A percentile compares a stretch with the other conserved stretches of the same genome.
These are phyloP conservation scores for Pseudorectes ferrugineus DNA, from an alignment of 2,113 vertebrate species.

Conservation along the genomic window DNA sequence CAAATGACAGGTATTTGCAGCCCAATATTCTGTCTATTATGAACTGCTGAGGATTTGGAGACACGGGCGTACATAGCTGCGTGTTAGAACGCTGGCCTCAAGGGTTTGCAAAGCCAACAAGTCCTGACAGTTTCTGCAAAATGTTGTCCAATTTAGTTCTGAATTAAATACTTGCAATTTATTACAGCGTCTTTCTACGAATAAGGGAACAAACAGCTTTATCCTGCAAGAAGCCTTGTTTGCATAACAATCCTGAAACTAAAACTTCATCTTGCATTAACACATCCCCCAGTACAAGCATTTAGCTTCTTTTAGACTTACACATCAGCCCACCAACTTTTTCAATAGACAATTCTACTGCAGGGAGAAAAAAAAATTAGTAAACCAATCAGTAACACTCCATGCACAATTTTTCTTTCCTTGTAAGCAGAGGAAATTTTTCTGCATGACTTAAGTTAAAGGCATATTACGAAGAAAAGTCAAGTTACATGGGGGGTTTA, in stretches of 20 bases:
- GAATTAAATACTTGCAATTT: conserved; percentile 35
- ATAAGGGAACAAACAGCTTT: neutral
- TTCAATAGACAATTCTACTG: neutral
- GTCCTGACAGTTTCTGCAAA: conserved; percentile 38
- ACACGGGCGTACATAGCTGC: neutral
- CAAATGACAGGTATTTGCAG: conserved; percentile 25
- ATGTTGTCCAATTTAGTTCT: conserved; percentile 27
- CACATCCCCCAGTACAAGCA: neutral
- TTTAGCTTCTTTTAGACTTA: neutral
- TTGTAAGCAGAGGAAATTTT: conserved; percentile 18
- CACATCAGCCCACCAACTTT: neutral
- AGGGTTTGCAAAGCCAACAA: conserved; percentile 47
- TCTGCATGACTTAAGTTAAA: conserved; percentile 27
- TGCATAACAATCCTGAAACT: neutral
- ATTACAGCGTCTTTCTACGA: neutral
- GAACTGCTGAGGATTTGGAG: conserved; percentile 33
- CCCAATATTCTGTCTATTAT: conserved; percentile 21
- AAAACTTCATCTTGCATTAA: neutral
- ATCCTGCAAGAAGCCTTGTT: neutral
- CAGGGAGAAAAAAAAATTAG: neutral
- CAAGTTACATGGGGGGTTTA: neutral
- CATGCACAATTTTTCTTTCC: neutral
- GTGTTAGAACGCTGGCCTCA: neutral
- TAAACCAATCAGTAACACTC: neutral
- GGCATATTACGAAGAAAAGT: neutral